A percentile compares a stretch with the other conserved stretches of the same genome.
Evolutionary conservation across 1,140 invertebrate species (phyloP).

Genomic region (Maconellicoccus hirsutus): DNA sequence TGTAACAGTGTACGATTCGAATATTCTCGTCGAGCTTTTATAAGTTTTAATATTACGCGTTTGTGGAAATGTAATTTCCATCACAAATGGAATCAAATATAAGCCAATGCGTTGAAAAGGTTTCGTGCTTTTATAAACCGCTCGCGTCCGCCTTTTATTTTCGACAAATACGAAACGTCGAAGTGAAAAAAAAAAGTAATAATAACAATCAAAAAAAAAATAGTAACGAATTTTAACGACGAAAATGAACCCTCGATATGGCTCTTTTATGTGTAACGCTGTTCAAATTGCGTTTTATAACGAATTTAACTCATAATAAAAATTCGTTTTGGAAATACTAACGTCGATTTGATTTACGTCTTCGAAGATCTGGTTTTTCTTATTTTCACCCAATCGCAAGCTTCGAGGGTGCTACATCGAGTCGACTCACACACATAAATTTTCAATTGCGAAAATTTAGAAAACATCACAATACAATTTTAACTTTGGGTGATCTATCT

Average conservation of each 20-base stretch:
- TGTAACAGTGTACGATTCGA: no score
- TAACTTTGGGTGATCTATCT: neutral
- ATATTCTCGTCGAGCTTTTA: no score
- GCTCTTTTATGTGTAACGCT: neutral
- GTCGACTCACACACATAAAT: neutral
- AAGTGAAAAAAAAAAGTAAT: no score
- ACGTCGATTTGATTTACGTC: slow-evolving; percentile 8
- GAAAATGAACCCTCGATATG: neutral
- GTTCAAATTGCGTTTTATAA: neutral
- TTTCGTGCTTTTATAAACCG: neutral
- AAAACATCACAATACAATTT: slow-evolving; percentile 1
- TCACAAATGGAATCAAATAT: neutral
- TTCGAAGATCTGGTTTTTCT: neutral
- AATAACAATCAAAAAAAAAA: no score
- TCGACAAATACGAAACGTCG: no score
- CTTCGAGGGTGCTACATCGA: no score
- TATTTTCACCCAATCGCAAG: no score
- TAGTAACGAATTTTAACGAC: no score
- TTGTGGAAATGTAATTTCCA: neutral
- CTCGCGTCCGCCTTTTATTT: no score
- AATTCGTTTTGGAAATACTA: neutral
- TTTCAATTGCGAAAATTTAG: neutral
- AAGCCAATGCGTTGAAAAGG: neutral
- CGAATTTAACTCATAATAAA: neutral
- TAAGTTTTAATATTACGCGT: no score